Percentiles rank a stretch among this genome's conserved stretches.
These are phyloP conservation scores for Semnopithecus entellus DNA, from an alignment of 2,113 vertebrate genomes.

Conservation along the genomic window DNA sequence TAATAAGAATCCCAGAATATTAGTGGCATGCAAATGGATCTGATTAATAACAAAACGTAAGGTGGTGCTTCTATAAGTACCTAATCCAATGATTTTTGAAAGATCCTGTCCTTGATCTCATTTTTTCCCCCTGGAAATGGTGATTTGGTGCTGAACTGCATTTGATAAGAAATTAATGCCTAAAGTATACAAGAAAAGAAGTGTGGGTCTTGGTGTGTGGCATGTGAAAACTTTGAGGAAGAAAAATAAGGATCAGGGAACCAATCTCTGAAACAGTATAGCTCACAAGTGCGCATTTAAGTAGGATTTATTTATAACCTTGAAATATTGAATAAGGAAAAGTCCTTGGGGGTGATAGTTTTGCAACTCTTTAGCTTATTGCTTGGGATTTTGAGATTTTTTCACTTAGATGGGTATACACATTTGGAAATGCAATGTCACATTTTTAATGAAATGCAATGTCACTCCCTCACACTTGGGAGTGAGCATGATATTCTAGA, in stretches of 20 bases:
- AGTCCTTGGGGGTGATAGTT: not conserved
- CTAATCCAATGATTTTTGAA: not conserved
- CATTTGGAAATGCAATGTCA: not conserved
- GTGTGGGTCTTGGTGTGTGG: not conserved
- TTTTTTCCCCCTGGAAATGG: not conserved
- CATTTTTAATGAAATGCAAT: not conserved
- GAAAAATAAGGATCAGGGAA: conserved; percentile 11
- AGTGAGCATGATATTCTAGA: not conserved
- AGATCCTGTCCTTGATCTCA: not conserved
- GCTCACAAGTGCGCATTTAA: not conserved
- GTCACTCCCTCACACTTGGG: not conserved
- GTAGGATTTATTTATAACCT: not conserved
- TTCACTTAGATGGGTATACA: not conserved
- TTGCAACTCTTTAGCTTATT: not conserved
- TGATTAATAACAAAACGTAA: conserved; percentile 68
- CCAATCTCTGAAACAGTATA: not conserved
- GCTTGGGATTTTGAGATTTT: not conserved
- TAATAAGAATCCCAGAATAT: conserved; percentile 72
- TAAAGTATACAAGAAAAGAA: not conserved
- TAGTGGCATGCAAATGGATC: conserved; percentile 56
- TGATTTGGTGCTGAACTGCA: not conserved
- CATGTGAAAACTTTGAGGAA: not conserved
- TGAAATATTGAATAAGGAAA: not conserved
- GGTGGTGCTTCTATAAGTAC: conserved; percentile 43
- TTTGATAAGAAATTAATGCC: conserved; percentile 40